These are phyloP conservation scores for Marmota flaviventris DNA, from an alignment of 2,113 vertebrate genomes.

Conservation along the genomic window DNA sequence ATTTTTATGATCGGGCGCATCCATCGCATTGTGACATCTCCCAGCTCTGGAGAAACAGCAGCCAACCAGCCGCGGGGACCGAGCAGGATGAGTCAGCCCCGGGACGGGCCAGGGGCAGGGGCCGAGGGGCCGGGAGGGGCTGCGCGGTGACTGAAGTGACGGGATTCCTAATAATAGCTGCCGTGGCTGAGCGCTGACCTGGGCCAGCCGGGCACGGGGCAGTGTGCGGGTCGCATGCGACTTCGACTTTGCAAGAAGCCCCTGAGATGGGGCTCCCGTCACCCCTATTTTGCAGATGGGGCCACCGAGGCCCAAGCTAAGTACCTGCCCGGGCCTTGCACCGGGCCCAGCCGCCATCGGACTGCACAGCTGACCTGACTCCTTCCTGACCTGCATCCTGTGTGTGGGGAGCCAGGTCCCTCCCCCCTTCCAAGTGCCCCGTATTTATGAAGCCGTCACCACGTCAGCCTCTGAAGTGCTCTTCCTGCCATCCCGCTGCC, in stretches of 20 bases:
- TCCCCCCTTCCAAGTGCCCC: background rate
- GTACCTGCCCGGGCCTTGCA: background rate
- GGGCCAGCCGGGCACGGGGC: accelerated
- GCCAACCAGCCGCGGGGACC: background rate
- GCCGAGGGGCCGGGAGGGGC: background rate
- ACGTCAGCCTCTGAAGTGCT: background rate
- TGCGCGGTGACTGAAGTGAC: background rate
- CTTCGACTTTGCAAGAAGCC: background rate
- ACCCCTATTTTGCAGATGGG: background rate
- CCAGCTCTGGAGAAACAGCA: constrained; percentile 15
- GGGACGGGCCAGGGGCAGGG: background rate
- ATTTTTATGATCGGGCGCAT: constrained; percentile 63
- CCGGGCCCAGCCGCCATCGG: accelerated
- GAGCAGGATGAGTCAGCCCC: background rate
- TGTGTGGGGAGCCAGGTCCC: accelerated
- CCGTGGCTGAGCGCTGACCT: background rate
- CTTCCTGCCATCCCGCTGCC: background rate
- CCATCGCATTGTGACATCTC: constrained; percentile 7
- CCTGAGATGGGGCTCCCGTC: accelerated
- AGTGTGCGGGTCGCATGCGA: accelerated
- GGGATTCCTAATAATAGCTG: background rate
- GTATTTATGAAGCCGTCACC: background rate
- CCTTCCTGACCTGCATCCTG: background rate
- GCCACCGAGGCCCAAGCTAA: background rate
- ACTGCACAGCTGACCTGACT: background rate